Evolutionary conservation across 2,888 invertebrate species (phyloP), one percentile per base, ranked within the genome.

Genomic region (Plebejus melissa): DNA sequence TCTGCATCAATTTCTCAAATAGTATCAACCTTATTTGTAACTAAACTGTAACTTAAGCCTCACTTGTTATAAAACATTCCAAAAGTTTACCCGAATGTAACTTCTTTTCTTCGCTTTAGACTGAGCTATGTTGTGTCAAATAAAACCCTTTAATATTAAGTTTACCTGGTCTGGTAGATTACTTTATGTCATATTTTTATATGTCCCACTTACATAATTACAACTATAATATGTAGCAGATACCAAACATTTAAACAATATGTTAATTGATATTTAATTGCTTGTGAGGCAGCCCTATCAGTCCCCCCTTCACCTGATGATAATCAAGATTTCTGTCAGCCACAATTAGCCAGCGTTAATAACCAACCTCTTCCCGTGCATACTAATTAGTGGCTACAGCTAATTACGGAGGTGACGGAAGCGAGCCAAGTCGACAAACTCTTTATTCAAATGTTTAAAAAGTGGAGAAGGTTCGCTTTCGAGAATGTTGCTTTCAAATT

Each of bases 311-410:
- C 32, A 28, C 54, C 50, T 72, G 72, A 54, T 72, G 72, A 72
- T 72, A 54, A 72, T 72, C 72, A 72, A 72, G 72, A 72, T 72
- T 72, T 72, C 72, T 72, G 72, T 72, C 72, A 72, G 72, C 72
- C 50, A 72, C 72, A 72, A 72, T 72, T 72, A 72, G 72, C 54
- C 72, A 28, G 72, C 72, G 72, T 72, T 72, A 72, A 72, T 72
- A 72, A 72, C 54, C 50, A 72, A 72, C 72, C 50, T 50, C 72
- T 72, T 72, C 72, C 72, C 72, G 50, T 72, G 72, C 50, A 72
- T 72, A 72, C 72, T 72, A 72, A 72, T 72, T 54, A 72, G 72
- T 72, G 13, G 72, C 46, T 71, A n/a, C 71, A 71, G 46, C 41
- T 50, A 72, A 72, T 72, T 72, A 54, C 50, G 13, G 50, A 54